Evolutionary conservation across 1,140 invertebrate species (phyloP).

Genomic region (Charaxes varanes): DNA sequence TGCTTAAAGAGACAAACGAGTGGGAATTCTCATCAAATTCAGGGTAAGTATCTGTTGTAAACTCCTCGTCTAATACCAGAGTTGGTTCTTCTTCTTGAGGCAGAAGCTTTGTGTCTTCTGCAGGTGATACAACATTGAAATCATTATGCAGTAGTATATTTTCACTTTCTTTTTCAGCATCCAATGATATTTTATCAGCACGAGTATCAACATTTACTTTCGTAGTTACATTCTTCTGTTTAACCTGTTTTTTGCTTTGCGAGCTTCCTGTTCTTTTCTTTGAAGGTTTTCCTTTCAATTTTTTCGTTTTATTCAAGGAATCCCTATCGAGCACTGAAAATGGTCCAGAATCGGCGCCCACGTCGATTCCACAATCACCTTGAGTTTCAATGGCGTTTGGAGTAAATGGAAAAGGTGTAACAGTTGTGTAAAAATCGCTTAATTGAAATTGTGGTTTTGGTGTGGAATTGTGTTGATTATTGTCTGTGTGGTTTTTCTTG

Average conservation of each 20-base stretch:
- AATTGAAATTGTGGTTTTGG: not conserved
- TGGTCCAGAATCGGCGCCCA: no score
- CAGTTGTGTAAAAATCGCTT: not conserved
- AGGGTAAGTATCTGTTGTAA: constrained; percentile 18
- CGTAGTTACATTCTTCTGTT: no score
- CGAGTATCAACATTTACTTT: not conserved
- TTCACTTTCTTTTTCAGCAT: not conserved
- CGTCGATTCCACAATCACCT: no score
- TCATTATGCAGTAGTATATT: not conserved
- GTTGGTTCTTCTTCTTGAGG: not conserved
- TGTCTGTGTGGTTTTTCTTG: not conserved
- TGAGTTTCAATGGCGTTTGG: not conserved
- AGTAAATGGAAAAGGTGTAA: not conserved
- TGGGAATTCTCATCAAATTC: constrained; percentile 4
- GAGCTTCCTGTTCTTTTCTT: no score
- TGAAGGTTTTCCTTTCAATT: no score
- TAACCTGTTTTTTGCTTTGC: no score
- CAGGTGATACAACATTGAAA: not conserved
- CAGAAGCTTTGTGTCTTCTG: not conserved
- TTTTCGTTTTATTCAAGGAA: no score
- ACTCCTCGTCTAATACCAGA: constrained; percentile 15
- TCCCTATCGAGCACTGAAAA: not conserved
- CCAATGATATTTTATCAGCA: not conserved
- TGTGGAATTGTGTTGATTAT: not conserved
- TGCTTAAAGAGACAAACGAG: constrained; percentile 12